Evolutionary conservation across 2,113 vertebrate species (phyloP).

Genomic region (Dendropsophus ebraccatus): DNA sequence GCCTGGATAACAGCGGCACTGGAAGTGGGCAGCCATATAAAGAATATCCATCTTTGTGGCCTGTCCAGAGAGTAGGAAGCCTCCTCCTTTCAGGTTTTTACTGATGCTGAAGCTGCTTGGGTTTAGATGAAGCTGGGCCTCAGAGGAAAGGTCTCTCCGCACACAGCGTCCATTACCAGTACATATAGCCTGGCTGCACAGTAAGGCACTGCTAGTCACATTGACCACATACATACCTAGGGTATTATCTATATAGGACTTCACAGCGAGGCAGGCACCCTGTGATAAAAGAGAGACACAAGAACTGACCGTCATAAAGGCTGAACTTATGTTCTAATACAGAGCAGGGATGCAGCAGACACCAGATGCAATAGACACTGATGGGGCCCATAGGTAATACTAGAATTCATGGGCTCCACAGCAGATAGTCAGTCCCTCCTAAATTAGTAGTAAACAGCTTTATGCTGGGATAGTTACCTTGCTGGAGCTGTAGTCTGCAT

Average conservation of each 20-base stretch:
- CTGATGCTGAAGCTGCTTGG: constrained; percentile 75
- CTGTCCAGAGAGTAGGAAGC: constrained; percentile 67
- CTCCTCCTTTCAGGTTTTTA: constrained; percentile 62
- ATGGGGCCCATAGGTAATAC: background rate
- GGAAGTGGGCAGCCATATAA: constrained; percentile 73
- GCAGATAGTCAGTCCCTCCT: background rate
- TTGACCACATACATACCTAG: constrained; percentile 89
- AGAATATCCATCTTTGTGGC: constrained; percentile 60
- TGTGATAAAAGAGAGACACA: constrained; percentile 61
- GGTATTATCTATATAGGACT: constrained; percentile 78
- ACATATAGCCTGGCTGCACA: constrained; percentile 84
- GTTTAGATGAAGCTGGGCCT: constrained; percentile 81
- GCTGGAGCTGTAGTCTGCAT: constrained; percentile 60
- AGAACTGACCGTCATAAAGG: background rate
- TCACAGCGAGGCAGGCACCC: constrained; percentile 82
- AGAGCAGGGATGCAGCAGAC: background rate
- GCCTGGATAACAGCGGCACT: constrained; percentile 86
- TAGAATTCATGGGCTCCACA: too few relatives aligned
- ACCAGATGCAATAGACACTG: background rate
- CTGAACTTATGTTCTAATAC: background rate
- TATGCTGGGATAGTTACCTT: background rate
- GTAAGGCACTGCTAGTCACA: constrained; percentile 78
- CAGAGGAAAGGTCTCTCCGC: constrained; percentile 66
- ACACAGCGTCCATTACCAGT: constrained; percentile 83
- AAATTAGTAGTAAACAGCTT: background rate